Base-by-base conservation (phyloP, 1,140 invertebrate genomes). In the Tetranychus urticae region DNA sequence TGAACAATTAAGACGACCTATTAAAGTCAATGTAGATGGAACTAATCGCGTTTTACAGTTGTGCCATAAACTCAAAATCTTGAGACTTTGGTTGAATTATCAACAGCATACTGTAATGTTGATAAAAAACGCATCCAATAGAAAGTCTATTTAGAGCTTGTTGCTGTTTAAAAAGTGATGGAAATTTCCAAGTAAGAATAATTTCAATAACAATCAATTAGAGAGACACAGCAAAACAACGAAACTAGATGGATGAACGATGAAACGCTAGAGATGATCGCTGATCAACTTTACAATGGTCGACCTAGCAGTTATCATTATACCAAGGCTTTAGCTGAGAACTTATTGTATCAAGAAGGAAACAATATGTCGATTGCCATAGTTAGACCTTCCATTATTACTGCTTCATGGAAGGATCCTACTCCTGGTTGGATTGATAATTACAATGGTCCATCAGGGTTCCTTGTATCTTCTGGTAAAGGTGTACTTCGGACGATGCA, bases 81-180 rank as follows among this genome's bases (percentile, higher is more conserved):
- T 64, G 5, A 36, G 8, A 34, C 82, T 36, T 80, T 88, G 61
- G 74, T 88, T 2, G 83, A 88, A 66, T 78, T 87, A 1, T 87
- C 84, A 2, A 87, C 85, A 0, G 80, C 84, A 0, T 88, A 84
- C 66, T 85, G 82, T 65, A 82, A 86, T 64, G 85, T 82, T 65
- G 77, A 82, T 35, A 65, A 64, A 45, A 69, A 52, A 2, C 37
- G 67, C 33, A 59, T 69, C 23, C 39, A 58, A 1, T 68, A 68
- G 52, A 82, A 85, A 69, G 81, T 97, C 1, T 97, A 94, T 71
- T 10, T 13, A 31, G 58, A 64, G 42, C 48, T 55, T 7, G 47
- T 64, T 42, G 5, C 39, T 6, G 39, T 42, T 42, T 42, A 5
- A 6, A 42, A 42, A 42, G 39, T 42, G 39, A 42, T 42, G 5